Evolutionary conservation across 2,113 vertebrate species (phyloP).

Genomic region (Hyla sarda): DNA sequence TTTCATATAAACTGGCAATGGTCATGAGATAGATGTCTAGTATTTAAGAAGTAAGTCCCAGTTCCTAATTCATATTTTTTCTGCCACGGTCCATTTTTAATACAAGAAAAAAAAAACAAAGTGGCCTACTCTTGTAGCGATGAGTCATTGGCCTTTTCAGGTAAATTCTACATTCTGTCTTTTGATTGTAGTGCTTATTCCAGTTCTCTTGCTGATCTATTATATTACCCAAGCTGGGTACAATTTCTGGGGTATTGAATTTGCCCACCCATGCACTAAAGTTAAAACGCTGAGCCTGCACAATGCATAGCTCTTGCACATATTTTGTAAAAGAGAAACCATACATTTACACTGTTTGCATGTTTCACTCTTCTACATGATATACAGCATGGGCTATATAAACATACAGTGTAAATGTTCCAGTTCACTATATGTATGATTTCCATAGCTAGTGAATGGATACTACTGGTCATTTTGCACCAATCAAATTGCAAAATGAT

Average conservation of each 20-base stretch:
- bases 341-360: not conserved
- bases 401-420: not conserved
- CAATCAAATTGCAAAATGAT: conserved; percentile 37
- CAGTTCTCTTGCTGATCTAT: not conserved
- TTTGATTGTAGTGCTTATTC: conserved; percentile 1
- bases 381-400: not conserved
- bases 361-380: conserved; percentile 7
- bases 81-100: conserved; percentile 1
- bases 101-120: not conserved
- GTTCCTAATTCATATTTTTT: not conserved
- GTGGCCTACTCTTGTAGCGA: conserved; percentile 20
- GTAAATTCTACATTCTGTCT: conserved; percentile 15
- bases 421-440: not conserved
- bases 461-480: not conserved
- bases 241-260: conserved; percentile 2
- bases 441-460: not conserved
- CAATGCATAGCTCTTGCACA: conserved; percentile 44
- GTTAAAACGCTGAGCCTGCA: conserved; percentile 5
- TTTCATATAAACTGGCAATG: not conserved
- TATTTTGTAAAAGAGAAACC: not conserved
- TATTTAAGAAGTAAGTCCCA: conserved; percentile 19
- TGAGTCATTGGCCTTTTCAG: conserved; percentile 42
- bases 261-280: conserved; percentile 27
- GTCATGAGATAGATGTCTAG: not conserved
- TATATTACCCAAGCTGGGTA: not conserved